These are phyloP conservation scores for Sardinella longiceps DNA, from an alignment of 2,797 vertebrate species.

Conservation along the genomic window DNA sequence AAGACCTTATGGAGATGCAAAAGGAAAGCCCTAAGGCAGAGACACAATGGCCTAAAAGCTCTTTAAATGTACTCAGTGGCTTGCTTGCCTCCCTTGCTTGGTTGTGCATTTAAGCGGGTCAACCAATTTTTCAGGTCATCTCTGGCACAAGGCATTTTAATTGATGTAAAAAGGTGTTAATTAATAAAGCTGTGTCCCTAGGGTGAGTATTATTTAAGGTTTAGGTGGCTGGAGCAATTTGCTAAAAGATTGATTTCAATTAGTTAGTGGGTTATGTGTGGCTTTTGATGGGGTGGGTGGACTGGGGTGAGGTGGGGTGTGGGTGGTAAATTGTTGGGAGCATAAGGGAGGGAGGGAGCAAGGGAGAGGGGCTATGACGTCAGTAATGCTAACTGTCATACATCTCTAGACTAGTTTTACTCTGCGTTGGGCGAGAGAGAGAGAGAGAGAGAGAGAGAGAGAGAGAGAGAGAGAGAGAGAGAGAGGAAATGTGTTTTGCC, in stretches of 20 bases:
- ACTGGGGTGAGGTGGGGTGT: background rate
- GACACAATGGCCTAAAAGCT: background rate
- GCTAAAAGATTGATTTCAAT: slow-evolving; percentile 87
- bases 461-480: background rate
- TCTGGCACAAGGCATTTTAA: slow-evolving; percentile 19
- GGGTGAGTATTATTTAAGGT: slow-evolving; percentile 84
- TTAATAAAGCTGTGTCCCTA: slow-evolving; percentile 84
- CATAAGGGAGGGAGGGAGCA: slow-evolving; percentile 57
- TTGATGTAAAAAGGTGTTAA: slow-evolving; percentile 69
- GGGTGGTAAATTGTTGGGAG: background rate
- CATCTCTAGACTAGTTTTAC: slow-evolving; percentile 13
- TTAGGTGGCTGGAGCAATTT: slow-evolving; percentile 78
- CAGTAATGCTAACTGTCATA: background rate
- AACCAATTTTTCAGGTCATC: slow-evolving; percentile 9
- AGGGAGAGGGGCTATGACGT: slow-evolving; percentile 49
- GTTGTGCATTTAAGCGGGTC: slow-evolving; percentile 19
- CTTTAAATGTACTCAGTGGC: background rate
- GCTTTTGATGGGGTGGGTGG: slow-evolving; percentile 57
- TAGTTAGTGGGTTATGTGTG: slow-evolving; percentile 84
- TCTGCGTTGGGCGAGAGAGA: background rate
- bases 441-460: background rate
- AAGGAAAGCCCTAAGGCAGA: background rate
- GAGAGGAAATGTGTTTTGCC: slow-evolving; percentile 20
- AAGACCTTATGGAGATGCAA: background rate
- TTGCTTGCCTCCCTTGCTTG: background rate